phyloP scores from a whole-genome alignment of 2,888 invertebrate species.

The Agelastica alni region DNA sequence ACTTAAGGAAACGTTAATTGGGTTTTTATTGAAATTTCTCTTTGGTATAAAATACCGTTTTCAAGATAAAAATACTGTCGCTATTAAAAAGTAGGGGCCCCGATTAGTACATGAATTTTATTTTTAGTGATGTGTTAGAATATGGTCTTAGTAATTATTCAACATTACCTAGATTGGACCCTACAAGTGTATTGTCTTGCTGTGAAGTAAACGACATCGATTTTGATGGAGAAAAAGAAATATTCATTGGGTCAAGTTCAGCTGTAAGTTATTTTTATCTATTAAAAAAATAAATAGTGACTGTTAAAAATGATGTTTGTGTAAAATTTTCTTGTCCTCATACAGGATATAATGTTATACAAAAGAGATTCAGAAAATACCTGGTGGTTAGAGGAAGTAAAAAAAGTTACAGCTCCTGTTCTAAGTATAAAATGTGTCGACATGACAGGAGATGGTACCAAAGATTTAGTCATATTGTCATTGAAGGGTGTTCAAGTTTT shows the following conservation, averaged over 20 bases:
- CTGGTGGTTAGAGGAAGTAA: slow-evolving; percentile 60
- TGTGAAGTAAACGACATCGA: slow-evolving; percentile 69
- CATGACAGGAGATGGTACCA: slow-evolving; percentile 68
- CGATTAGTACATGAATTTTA: neutral
- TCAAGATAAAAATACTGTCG: too few relatives aligned
- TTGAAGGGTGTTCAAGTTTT: slow-evolving; percentile 69
- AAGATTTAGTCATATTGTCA: slow-evolving; percentile 68
- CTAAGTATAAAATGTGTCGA: slow-evolving; percentile 66
- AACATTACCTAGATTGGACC: slow-evolving; percentile 59
- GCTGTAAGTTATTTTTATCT: slow-evolving; percentile 54
- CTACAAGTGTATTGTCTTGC: slow-evolving; percentile 64
- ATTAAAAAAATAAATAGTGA: neutral
- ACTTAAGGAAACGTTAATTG: too few relatives aligned
- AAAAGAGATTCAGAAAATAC: slow-evolving; percentile 53
- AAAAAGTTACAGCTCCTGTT: slow-evolving; percentile 65
- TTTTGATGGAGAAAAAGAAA: slow-evolving; percentile 71
- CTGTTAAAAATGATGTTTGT: neutral
- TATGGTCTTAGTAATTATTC: slow-evolving; percentile 57
- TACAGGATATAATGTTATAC: slow-evolving; percentile 61
- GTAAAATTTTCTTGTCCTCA: too few relatives aligned
- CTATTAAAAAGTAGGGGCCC: too few relatives aligned
- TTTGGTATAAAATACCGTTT: too few relatives aligned
- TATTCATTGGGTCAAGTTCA: slow-evolving; percentile 70
- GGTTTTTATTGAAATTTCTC: too few relatives aligned
- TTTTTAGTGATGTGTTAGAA: slow-evolving; percentile 58